These are phyloP conservation scores for Grammomys dolichurus DNA, from an alignment of 2,113 vertebrate genomes.

Conservation along the genomic window DNA sequence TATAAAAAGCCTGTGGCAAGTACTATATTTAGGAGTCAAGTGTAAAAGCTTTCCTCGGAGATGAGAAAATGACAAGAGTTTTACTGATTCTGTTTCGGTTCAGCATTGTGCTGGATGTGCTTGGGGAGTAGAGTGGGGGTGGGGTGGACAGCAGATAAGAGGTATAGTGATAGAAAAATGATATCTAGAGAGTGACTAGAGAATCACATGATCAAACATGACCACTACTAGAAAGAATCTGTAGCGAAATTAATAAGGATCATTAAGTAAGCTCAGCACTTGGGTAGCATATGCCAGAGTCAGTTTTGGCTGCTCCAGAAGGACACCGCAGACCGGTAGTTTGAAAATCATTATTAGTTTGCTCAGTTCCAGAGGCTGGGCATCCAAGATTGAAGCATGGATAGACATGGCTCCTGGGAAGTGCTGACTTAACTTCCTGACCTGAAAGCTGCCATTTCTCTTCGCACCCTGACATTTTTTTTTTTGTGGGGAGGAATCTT, in stretches of 20 bases:
- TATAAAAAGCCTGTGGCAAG: conserved; percentile 50
- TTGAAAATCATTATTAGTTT: neutral
- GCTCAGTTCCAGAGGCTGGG: neutral
- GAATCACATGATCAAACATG: neutral
- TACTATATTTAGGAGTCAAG: conserved; percentile 53
- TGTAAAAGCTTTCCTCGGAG: conserved; percentile 38
- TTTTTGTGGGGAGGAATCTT: neutral
- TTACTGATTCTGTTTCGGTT: conserved; percentile 1
- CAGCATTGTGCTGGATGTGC: neutral
- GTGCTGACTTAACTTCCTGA: neutral
- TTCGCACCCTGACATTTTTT: neutral
- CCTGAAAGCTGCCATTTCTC: neutral
- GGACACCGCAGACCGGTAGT: neutral
- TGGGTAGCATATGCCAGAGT: neutral
- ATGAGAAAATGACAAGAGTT: conserved; percentile 36
- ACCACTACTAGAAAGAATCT: neutral
- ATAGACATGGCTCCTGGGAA: neutral
- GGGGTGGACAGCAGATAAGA: neutral
- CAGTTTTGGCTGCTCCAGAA: neutral
- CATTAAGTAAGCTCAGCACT: neutral
- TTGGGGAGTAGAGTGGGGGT: neutral
- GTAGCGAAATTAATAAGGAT: neutral
- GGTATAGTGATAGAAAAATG: neutral
- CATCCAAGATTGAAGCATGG: neutral
- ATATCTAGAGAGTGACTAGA: neutral